A percentile compares a stretch with the other conserved stretches of the same genome.
Conservation (phyloP, 2,888 invertebrate species). For the Luperina testacea region DNA sequence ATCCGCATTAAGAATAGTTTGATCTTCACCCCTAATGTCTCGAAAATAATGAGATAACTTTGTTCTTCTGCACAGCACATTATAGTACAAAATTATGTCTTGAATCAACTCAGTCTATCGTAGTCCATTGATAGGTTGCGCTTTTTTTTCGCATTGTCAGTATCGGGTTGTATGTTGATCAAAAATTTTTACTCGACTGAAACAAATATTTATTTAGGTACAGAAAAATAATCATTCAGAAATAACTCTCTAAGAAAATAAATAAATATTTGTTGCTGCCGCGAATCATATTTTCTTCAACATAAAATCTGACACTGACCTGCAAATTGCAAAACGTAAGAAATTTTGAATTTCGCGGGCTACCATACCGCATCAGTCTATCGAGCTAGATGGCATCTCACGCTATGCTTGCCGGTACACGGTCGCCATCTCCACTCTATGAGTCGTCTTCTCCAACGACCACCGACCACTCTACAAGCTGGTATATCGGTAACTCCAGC, state of each 20-base stretch:
- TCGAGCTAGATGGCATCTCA: background rate
- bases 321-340: background rate
- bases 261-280: background rate
- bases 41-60: background rate
- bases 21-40: slow-evolving; percentile 9
- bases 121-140: background rate
- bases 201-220: too few species aligned
- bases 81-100: background rate
- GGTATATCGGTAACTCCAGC: background rate
- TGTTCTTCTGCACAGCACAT: background rate
- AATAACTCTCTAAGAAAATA: too few species aligned
- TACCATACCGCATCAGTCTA: background rate
- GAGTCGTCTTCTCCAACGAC: background rate
- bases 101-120: background rate
- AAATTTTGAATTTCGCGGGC: background rate
- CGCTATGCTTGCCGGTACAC: background rate
- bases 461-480: background rate
- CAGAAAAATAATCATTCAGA: too few species aligned
- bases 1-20: slow-evolving; percentile 3
- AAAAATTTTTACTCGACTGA: background rate
- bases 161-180: background rate
- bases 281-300: background rate
- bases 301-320: background rate
- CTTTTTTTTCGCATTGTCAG: background rate
- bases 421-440: background rate